Evolutionary conservation across 2,888 invertebrate species (phyloP), one percentile per base, ranked within the genome.

Genomic region (Mamestra brassicae): DNA sequence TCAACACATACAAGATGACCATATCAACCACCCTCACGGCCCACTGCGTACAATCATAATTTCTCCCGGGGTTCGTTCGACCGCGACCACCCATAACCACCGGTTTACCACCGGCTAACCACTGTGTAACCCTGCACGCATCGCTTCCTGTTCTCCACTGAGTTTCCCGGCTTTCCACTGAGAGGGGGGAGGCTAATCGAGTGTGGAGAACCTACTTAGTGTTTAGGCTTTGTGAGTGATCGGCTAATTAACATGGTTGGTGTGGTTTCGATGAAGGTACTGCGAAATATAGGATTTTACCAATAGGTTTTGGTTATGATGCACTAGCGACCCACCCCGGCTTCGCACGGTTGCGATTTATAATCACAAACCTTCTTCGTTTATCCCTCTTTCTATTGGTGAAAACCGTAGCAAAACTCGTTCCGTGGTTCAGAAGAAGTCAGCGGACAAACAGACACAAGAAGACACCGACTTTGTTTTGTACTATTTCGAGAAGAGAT

Each of bases 141-240:
- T 79, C 77, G 81, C 68, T 88, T 88, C 78, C 80, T 73, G 79
- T 83, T 89, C 87, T 87, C 87, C 83, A 82, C 71, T 47, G 73
- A 75, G 76, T 87, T 83, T 85, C 80, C 76, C 84, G 62, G 72
- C 85, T 89, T 89, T 89, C 85, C 78, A 70, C 42, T 42, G 42
- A 58, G 71, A 71, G 67, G 38, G 17, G 26, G 26, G 26, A 26
- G 26, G 60, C 36, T 74, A 77, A 73, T 78, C 71, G 73, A 79
- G 78, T 78, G 74, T 71, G 60, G 17, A 15, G 13, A 13, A 17
- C 36, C 55, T 52, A 64, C 64, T 65, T 36, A 74, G 66, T 81
- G 75, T 58, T 82, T 15, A 55, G 26, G 70, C 52, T 70, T 64
- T 68, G 60, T 70, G 55, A 74, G 57, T 57, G 36, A 57, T 50